Percentiles rank a stretch among this genome's conserved stretches.
Evolutionary conservation across 2,797 vertebrate genomes (phyloP).

Genomic region (Anisognathus igniventris): DNA sequence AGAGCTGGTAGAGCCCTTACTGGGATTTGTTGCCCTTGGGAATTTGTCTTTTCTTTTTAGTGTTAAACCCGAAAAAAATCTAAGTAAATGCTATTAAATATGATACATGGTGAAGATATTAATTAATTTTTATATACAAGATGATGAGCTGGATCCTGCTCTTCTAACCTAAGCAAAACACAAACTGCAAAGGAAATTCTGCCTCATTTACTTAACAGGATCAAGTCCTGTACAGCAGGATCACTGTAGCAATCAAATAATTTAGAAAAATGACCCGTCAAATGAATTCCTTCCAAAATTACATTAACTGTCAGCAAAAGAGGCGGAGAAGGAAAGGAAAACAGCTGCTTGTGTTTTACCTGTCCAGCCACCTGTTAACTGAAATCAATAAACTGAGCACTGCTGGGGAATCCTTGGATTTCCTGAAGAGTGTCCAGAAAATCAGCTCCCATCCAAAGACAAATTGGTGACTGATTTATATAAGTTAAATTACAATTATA

Average conservation of each 20-base stretch:
- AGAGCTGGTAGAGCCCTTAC: background rate
- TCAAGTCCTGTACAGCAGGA: background rate
- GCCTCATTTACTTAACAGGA: background rate
- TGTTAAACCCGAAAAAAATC: background rate
- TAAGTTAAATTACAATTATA: background rate
- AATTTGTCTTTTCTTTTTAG: background rate
- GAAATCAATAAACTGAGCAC: background rate
- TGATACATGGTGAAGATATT: rapidly evolving
- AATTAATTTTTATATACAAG: background rate
- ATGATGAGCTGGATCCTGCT: background rate
- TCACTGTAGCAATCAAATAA: background rate
- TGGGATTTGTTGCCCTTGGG: background rate
- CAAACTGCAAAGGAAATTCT: background rate
- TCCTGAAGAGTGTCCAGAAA: background rate
- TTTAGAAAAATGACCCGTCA: background rate
- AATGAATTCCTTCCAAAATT: background rate
- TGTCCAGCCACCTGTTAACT: constrained; percentile 18
- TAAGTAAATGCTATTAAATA: background rate
- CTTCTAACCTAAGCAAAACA: background rate
- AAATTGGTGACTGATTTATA: background rate
- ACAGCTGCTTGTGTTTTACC: background rate
- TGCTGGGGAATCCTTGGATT: background rate
- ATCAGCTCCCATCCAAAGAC: background rate
- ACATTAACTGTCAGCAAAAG: background rate
- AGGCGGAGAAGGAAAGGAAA: background rate